Percentiles rank a stretch among this genome's conserved stretches.
Evolutionary conservation across 2,113 vertebrate species (phyloP).

Genomic region (Thalassarche chlororhynchos): DNA sequence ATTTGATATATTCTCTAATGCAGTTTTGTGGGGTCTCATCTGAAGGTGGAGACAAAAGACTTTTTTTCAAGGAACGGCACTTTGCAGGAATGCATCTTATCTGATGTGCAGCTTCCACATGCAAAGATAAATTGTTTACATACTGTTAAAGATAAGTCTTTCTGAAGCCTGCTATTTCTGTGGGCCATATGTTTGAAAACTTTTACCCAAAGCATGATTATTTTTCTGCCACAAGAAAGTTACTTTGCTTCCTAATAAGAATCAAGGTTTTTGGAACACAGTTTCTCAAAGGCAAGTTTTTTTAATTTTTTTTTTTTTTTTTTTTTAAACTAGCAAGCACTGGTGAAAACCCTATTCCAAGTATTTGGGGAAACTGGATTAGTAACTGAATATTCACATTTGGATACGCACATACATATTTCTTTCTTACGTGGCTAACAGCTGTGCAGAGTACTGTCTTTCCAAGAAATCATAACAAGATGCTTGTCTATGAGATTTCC

Average conservation of each 20-base stretch:
- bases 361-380: background rate
- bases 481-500: background rate
- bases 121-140: background rate
- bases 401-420: background rate
- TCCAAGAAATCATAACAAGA: conserved; percentile 19
- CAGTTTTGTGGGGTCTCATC: background rate
- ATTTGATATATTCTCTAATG: background rate
- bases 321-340: background rate
- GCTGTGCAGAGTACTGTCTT: conserved; percentile 5
- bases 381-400: conserved; percentile 24
- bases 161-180: background rate
- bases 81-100: background rate
- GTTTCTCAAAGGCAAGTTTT: background rate
- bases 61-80: background rate
- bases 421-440: conserved; percentile 31
- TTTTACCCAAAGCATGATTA: background rate
- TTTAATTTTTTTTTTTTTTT: background rate
- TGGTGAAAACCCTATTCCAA: background rate
- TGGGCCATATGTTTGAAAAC: background rate
- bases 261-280: background rate
- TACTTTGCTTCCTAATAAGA: background rate
- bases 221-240: background rate
- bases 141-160: background rate
- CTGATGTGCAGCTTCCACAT: background rate
- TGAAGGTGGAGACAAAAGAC: background rate